Evolutionary conservation across 37 sponge, comb jelly and placozoan species (phyloP).

Genomic region (Mnemiopsis leidyi): DNA sequence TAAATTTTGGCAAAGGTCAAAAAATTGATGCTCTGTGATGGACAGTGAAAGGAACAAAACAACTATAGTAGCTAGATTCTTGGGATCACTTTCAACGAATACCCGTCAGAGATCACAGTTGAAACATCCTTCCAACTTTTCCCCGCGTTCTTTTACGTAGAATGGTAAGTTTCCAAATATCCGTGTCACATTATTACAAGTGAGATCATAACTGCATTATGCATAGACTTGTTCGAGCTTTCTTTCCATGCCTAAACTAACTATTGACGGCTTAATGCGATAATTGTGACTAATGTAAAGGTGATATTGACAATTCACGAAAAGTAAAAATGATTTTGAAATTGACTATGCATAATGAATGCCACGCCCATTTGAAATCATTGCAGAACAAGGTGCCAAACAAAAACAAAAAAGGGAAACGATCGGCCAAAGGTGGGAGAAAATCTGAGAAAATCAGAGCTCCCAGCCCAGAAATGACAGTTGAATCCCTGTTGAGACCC

Average conservation of each 20-base stretch:
- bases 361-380: no score
- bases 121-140: not conserved
- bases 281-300: not conserved
- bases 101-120: not conserved
- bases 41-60: not conserved
- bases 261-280: not conserved
- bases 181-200: no score
- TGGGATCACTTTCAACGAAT: no score
- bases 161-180: no score
- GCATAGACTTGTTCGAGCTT: no score
- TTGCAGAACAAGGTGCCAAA: not conserved
- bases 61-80: no score
- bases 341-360: no score
- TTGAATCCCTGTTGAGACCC: not conserved
- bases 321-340: no score
- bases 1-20: not conserved
- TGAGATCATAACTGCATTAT: no score
- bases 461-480: not conserved
- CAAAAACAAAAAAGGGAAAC: not conserved
- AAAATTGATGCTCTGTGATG: not conserved
- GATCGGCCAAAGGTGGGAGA: not conserved
- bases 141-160: no score
- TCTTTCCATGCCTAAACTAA: no score
- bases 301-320: not conserved
- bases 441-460: not conserved